Percentiles rank a stretch among this genome's conserved stretches.
These are phyloP conservation scores for Danio rerio DNA, from an alignment of 2,113 vertebrate species.

Conservation along the genomic window DNA sequence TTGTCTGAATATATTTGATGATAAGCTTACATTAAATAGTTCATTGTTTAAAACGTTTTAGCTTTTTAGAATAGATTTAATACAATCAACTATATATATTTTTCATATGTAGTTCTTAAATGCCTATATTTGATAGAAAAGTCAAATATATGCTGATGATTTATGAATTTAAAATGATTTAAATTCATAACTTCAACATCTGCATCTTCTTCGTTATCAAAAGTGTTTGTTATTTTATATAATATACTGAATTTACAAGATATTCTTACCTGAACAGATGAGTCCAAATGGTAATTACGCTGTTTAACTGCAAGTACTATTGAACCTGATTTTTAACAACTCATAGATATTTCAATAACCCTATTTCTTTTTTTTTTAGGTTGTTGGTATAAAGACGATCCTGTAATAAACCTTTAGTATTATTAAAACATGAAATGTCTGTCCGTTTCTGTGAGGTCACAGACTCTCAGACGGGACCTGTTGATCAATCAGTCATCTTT, in stretches of 20 bases:
- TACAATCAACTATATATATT: too few relatives aligned
- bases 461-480: neutral
- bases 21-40: neutral
- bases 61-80: too few relatives aligned
- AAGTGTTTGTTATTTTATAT: too few relatives aligned
- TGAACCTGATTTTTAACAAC: too few relatives aligned
- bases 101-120: too few relatives aligned
- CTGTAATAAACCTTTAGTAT: neutral
- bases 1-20: neutral
- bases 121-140: too few relatives aligned
- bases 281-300: neutral
- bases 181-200: too few relatives aligned
- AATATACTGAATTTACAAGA: neutral
- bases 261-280: slow-evolving; percentile 19
- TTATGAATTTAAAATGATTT: too few relatives aligned
- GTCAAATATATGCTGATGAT: too few relatives aligned
- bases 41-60: too few relatives aligned
- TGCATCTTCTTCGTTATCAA: too few relatives aligned
- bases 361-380: too few relatives aligned
- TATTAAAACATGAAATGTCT: neutral
- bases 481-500: neutral
- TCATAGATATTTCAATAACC: neutral
- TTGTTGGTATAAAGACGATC: neutral
- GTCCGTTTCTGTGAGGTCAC: neutral
- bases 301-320: neutral